Conservation (phyloP, 2,797 vertebrate genomes). For the Centropyge bicolor region DNA sequence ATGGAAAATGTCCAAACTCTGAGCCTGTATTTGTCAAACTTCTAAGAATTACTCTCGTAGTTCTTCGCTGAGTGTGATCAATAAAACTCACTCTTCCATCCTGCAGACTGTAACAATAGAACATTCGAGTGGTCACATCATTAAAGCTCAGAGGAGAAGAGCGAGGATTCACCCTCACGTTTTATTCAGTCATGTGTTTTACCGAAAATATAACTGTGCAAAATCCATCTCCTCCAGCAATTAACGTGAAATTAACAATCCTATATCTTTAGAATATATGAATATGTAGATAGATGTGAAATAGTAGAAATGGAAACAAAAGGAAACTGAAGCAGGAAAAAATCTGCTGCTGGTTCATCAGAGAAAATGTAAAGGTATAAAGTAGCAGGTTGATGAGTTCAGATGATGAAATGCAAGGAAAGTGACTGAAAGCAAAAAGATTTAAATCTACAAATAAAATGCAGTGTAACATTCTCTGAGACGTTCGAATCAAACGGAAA, state of each 20-base stretch:
- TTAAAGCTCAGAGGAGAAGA: not conserved
- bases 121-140: not conserved
- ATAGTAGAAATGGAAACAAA: not conserved
- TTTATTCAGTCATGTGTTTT: not conserved
- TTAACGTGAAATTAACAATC: not conserved
- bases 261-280: not conserved
- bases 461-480: not conserved
- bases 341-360: not conserved
- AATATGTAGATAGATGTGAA: not conserved
- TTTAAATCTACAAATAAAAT: not conserved
- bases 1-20: not conserved
- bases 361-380: not conserved
- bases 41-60: not conserved
- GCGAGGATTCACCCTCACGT: not conserved
- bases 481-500: not conserved
- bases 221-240: not conserved
- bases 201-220: not conserved
- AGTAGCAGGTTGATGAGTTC: not conserved
- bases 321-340: not conserved
- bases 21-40: slow-evolving; percentile 27
- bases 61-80: not conserved
- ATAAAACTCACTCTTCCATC: not conserved
- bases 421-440: too few relatives aligned
- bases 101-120: not conserved
- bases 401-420: not conserved